phyloP scores from a whole-genome alignment of 37 sponge, comb jelly and placozoan species.

The Hormiphora californensis region DNA sequence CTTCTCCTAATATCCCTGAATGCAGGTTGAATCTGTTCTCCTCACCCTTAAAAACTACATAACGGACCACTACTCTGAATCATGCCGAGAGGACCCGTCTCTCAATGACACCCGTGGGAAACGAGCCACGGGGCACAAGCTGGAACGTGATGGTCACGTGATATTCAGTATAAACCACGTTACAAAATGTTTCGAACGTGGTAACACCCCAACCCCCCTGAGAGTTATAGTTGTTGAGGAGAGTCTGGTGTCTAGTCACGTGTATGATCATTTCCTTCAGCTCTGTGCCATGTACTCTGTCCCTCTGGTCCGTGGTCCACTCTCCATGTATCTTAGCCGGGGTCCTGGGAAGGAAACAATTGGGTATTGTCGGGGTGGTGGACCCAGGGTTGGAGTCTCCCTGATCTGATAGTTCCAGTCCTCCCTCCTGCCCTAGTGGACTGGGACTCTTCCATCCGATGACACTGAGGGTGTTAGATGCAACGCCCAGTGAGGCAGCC shows the following conservation, averaged over 20 bases:
- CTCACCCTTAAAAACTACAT: neutral
- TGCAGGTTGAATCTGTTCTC: neutral
- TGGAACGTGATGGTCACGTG: neutral
- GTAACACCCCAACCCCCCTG: neutral
- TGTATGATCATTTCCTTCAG: constrained; percentile 21
- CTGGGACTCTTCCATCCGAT: no score
- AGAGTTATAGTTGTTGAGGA: constrained; percentile 4
- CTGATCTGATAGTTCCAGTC: no score
- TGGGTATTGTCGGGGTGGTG: constrained; percentile 4
- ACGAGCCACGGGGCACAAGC: neutral
- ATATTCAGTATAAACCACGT: constrained; percentile 43
- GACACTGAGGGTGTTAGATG: neutral
- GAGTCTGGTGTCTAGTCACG: neutral
- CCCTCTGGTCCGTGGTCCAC: neutral
- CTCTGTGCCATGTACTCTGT: neutral
- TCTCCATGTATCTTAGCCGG: neutral
- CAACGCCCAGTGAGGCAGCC: neutral
- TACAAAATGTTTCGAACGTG: constrained; percentile 23
- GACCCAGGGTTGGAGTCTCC: no score
- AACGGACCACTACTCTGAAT: neutral
- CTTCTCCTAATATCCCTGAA: neutral
- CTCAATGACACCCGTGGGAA: neutral
- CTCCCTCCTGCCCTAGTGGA: no score
- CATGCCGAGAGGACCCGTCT: neutral
- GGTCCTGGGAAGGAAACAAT: constrained; percentile 17